Conservation (phyloP, 2,888 invertebrate species). For the Cheilosia soror region DNA sequence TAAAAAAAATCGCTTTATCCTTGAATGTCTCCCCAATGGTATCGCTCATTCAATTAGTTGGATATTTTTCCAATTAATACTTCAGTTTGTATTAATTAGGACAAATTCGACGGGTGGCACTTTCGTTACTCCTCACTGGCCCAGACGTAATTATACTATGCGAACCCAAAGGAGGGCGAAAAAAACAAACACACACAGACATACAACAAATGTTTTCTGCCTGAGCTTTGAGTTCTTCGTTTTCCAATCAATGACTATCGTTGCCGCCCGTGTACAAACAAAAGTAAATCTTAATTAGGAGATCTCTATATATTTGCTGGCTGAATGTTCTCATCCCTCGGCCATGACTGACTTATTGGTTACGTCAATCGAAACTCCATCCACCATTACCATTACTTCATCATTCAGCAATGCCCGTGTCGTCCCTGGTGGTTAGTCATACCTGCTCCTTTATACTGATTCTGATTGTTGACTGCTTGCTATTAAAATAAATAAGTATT, state of each 20-base stretch:
- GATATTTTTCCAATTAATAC: constrained; percentile 71
- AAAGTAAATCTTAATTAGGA: constrained; percentile 43
- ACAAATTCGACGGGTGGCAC: constrained; percentile 25
- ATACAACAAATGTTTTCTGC: constrained; percentile 13
- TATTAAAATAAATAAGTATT: constrained; percentile 57
- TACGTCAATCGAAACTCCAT: constrained; percentile 34
- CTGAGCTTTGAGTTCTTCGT: constrained; percentile 13
- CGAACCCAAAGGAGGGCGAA: background rate
- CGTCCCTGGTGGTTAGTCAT: constrained; percentile 29
- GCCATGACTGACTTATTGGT: constrained; percentile 53
- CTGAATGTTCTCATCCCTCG: background rate
- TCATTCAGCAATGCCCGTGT: constrained; percentile 7
- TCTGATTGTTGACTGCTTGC: constrained; percentile 58
- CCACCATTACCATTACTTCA: background rate
- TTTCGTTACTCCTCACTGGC: constrained; percentile 7
- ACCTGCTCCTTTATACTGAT: constrained; percentile 52
- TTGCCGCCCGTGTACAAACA: constrained; percentile 22
- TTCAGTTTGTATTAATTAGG: constrained; percentile 61
- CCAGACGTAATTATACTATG: constrained; percentile 44
- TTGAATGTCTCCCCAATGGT: constrained; percentile 1
- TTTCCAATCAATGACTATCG: constrained; percentile 33
- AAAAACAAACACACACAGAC: constrained; percentile 6
- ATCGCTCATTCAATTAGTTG: constrained; percentile 66
- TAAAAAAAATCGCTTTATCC: constrained; percentile 25
- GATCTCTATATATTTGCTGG: constrained; percentile 15